phyloP scores from a whole-genome alignment of 2,888 invertebrate species.

The Yponomeuta malinellus region DNA sequence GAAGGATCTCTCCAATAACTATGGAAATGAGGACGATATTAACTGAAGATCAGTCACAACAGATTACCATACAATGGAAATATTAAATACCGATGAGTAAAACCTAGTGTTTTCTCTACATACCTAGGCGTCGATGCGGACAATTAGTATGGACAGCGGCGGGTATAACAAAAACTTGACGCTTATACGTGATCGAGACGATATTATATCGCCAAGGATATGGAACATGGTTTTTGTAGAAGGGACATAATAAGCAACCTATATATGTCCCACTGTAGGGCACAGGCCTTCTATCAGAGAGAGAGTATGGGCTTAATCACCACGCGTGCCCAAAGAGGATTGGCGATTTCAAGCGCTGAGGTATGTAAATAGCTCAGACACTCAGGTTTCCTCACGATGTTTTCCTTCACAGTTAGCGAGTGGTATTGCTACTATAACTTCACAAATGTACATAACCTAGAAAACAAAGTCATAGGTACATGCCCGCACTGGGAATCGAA shows the following conservation, averaged over 20 bases:
- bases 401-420: too few species aligned
- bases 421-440: too few species aligned
- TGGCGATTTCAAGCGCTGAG: too few species aligned
- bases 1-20: background rate
- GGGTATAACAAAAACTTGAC: background rate
- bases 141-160: background rate
- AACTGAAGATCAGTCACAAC: background rate
- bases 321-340: too few species aligned
- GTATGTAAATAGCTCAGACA: too few species aligned
- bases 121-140: background rate
- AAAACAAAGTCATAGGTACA: too few species aligned
- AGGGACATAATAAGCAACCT: background rate
- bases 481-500: too few species aligned
- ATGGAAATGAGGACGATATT: background rate
- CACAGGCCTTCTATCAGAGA: too few species aligned
- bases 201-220: background rate
- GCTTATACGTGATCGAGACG: background rate
- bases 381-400: too few species aligned
- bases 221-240: background rate
- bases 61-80: background rate
- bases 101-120: constrained; percentile 3
- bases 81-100: background rate
- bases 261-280: too few species aligned
- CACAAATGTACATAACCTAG: too few species aligned
- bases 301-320: too few species aligned